Base-by-base conservation (phyloP, 2,113 vertebrate genomes). In the Oceanites oceanicus region DNA sequence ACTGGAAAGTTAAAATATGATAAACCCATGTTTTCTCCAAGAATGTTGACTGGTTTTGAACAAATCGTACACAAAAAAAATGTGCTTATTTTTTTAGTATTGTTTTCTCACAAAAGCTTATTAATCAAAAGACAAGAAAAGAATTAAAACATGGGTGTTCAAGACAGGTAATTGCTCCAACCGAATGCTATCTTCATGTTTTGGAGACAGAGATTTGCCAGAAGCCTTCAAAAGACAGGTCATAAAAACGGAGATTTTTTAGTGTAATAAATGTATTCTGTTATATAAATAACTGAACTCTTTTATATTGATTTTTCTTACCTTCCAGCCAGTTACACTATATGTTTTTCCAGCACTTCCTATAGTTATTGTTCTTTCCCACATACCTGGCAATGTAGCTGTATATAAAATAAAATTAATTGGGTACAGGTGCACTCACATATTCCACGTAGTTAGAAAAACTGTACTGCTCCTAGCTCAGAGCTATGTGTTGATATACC, bases 301-400 rank as follows among this genome's bases (percentile, higher is more conserved):
- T 50, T 63, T 80, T 30, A 55, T 38, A 40, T 27, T 88, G 36
- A 23, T 59, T 78, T 21, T 67, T 92, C 97, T 97, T 92, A 99
- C 99, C 99, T 99, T 99, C 99, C 99, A 99, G 66, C 99, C 99
- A 36, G 99, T 99, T 61, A 99, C 99, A 86, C 99, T 99, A 63
- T 99, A 99, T 3, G 99, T 99, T 97, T 99, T 99, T 56, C 99
- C 99, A 75, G 99, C 99, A 86, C 99, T 99, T 98, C 99, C 97
- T 75, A 99, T 97, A 3, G 99, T 99, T 91, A 99, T 59, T 26
- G 99, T 99, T 98, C 99, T 98, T 30, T 99, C 99, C 99, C 99
- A 99, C 99, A 99, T 99, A 63, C 99, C 99, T 82, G 99, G 99
- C 73, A 99, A 98, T 4, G 98, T 99, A 91, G 99, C 99, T 99